phyloP scores from a whole-genome alignment of 92 coral and sea anemone species.

The Bergia puertoricense region DNA sequence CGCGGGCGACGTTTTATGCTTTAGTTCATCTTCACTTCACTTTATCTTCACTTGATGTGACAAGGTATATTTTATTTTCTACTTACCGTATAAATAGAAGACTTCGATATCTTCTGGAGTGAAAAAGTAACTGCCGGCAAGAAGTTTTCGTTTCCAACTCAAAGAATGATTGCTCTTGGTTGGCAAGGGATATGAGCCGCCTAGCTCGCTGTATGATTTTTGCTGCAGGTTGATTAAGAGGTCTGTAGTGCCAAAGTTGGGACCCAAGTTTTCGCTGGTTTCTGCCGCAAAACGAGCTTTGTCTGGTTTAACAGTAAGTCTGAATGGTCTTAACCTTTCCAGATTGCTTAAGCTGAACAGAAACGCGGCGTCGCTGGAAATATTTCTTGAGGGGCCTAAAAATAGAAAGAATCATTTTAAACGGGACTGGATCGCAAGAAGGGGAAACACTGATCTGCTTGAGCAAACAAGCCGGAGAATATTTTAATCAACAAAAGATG shows the following conservation, averaged over 20 bases:
- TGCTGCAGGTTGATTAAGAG: constrained; percentile 12
- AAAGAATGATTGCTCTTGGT: neutral
- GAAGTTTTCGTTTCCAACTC: neutral
- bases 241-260: constrained; percentile 26
- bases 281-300: neutral
- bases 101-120: constrained; percentile 28
- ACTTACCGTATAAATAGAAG: constrained; percentile 34
- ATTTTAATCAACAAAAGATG: no score
- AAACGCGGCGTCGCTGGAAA: constrained; percentile 35
- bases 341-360: constrained; percentile 23
- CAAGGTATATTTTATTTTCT: neutral
- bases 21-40: neutral
- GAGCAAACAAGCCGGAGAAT: no score
- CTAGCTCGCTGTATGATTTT: neutral
- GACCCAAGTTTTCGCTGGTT: constrained; percentile 7
- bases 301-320: constrained; percentile 9
- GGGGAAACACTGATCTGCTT: no score
- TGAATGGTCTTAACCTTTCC: constrained; percentile 16
- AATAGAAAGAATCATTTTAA: neutral
- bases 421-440: no score
- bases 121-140: constrained; percentile 29
- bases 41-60: neutral
- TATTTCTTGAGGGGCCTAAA: constrained; percentile 22
- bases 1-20: no score
- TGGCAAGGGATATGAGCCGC: constrained; percentile 12